Evolutionary conservation across 1,140 invertebrate species (phyloP), one percentile per base, ranked within the genome.

Genomic region (Pristionchus pacificus): DNA sequence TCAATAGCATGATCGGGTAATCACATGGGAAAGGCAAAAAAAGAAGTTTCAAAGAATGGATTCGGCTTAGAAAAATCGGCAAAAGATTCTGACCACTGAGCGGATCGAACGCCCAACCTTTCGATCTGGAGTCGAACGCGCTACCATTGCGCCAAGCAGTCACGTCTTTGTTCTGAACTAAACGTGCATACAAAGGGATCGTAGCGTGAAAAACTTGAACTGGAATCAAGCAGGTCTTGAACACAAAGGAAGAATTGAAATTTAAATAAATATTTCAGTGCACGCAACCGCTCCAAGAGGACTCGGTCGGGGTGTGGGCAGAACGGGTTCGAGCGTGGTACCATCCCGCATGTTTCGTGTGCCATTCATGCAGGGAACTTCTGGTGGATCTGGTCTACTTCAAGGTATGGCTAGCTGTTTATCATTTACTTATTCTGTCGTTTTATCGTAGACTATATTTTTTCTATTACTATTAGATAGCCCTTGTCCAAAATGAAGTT

Each of bases 131-230:
- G 59, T 60, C 66, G 70, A 72, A 72, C 64, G 70, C 66, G 70
- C 70, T 72, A 67, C 64, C 71, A 68, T 68, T 72, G 67, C 65
- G 65, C 67, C 71, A 68, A 72, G 65, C 67, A 62, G 60, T 72
- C 71, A 67, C 67, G 64, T 60, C 19, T 49, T 6, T n/a, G n/a
- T n/a, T n/a, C n/a, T n/a, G n/a, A n/a, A n/a, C n/a, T n/a, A n/a
- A n/a, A n/a, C n/a, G n/a, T n/a, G n/a, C n/a, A n/a, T n/a, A n/a
- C n/a, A n/a, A n/a, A n/a, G n/a, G n/a, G n/a, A n/a, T n/a, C n/a
- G n/a, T n/a, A n/a, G n/a, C n/a, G n/a, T n/a, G n/a, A n/a, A n/a
- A n/a, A n/a, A n/a, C n/a, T n/a, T n/a, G n/a, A n/a, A n/a, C n/a
- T n/a, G n/a, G n/a, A n/a, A n/a, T n/a, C n/a, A n/a, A n/a, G n/a